Percentiles rank a stretch among this genome's conserved stretches.
Evolutionary conservation across 2,888 invertebrate genomes (phyloP).

Genomic region (Oasisia sp.): DNA sequence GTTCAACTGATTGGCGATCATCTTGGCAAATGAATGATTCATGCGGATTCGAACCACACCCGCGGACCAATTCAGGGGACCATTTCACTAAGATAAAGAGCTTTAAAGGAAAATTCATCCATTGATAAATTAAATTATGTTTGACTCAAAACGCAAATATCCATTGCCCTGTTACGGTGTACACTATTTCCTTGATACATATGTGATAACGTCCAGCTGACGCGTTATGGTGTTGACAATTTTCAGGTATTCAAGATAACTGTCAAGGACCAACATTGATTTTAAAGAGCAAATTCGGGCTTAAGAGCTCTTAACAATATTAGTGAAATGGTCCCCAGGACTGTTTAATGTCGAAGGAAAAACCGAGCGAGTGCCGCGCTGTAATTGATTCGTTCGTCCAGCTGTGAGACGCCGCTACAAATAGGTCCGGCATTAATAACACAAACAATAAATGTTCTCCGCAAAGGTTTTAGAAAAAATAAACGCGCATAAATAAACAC

Average conservation of each 20-base stretch:
- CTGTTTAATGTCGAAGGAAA: not conserved
- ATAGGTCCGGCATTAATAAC: not conserved
- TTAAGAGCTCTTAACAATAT: too few species aligned
- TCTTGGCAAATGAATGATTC: slow-evolving; percentile 13
- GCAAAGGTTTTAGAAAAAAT: not conserved
- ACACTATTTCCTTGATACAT: too few species aligned
- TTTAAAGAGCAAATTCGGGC: too few species aligned
- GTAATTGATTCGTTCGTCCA: not conserved
- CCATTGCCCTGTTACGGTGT: too few species aligned
- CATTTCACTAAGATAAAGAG: too few species aligned
- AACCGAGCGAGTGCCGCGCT: not conserved
- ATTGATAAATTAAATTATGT: too few species aligned
- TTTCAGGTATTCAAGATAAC: too few species aligned
- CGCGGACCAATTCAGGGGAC: not conserved
- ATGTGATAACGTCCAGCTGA: too few species aligned
- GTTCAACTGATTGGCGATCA: not conserved
- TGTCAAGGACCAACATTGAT: too few species aligned
- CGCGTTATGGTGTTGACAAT: too few species aligned
- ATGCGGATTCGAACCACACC: not conserved
- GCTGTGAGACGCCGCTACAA: not conserved
- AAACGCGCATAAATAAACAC: not conserved
- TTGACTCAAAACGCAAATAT: too few species aligned
- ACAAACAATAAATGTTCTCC: not conserved
- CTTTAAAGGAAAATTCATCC: too few species aligned
- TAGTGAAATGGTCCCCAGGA: not conserved